These are phyloP conservation scores for Phylloscopus trochilus DNA, from an alignment of 2,113 vertebrate species.

Conservation along the genomic window DNA sequence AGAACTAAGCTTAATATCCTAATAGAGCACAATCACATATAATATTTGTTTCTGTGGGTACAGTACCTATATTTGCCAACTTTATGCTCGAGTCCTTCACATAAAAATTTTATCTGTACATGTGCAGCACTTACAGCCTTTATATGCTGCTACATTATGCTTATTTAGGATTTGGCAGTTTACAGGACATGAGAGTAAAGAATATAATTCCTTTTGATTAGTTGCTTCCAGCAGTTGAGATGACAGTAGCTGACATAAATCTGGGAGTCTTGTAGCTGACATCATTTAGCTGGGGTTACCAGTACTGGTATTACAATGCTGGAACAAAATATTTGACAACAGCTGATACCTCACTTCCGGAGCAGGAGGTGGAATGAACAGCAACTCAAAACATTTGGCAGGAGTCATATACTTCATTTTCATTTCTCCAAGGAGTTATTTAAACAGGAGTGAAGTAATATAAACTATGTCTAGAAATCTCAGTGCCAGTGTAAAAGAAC, in stretches of 20 bases:
- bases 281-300: background rate
- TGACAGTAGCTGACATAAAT: background rate
- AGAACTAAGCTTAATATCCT: background rate
- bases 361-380: background rate
- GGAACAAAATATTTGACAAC: background rate
- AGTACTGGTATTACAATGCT: background rate
- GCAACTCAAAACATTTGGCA: background rate
- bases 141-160: background rate
- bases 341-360: background rate
- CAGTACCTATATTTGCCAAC: background rate
- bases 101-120: background rate
- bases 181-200: background rate
- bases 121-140: background rate
- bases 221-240: background rate
- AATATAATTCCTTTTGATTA: background rate
- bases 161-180: background rate
- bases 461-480: background rate
- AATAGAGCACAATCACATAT: background rate
- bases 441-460: background rate
- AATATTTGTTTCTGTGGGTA: background rate
- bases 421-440: background rate
- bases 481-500: background rate
- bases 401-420: background rate
- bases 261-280: background rate
- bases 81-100: background rate